These are phyloP conservation scores for Tipula confusa DNA, from an alignment of 2,888 invertebrate species.

Conservation along the genomic window DNA sequence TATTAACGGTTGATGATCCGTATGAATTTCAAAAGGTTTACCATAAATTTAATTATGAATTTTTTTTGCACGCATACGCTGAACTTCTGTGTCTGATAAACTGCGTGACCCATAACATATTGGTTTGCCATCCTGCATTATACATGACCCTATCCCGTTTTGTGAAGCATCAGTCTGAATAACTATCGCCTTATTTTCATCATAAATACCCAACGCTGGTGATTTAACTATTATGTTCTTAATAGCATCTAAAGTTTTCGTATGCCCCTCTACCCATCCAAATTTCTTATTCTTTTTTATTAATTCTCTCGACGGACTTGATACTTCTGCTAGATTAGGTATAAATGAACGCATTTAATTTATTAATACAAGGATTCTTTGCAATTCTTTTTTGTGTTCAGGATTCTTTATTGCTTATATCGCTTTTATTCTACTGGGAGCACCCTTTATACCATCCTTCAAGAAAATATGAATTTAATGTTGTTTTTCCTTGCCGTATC, in stretches of 20 bases:
- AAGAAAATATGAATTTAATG: slow-evolving; percentile 32
- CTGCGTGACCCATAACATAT: too few species aligned
- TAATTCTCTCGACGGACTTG: slow-evolving; percentile 29
- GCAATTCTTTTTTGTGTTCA: slow-evolving; percentile 32
- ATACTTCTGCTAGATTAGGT: slow-evolving; percentile 32
- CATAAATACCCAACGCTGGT: slow-evolving; percentile 27
- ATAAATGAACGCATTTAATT: slow-evolving; percentile 33
- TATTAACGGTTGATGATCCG: neutral
- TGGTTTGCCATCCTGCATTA: too few species aligned
- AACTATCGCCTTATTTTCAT: neutral
- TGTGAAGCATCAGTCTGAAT: too few species aligned
- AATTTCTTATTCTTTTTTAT: slow-evolving; percentile 29
- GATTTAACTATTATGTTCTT: neutral
- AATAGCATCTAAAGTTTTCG: neutral
- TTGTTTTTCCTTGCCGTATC: slow-evolving; percentile 27
- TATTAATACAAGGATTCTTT: slow-evolving; percentile 32
- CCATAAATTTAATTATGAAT: too few species aligned
- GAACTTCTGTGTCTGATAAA: too few species aligned
- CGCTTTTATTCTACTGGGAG: too few species aligned
- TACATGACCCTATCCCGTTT: too few species aligned
- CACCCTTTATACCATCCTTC: neutral
- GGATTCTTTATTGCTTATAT: slow-evolving; percentile 16
- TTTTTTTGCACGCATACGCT: too few species aligned
- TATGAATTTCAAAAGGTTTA: too few species aligned
- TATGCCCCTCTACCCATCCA: neutral